A percentile compares a stretch with the other conserved stretches of the same genome.
Evolutionary conservation across 2,888 invertebrate species (phyloP).

Genomic region (Acholoe squamosa): DNA sequence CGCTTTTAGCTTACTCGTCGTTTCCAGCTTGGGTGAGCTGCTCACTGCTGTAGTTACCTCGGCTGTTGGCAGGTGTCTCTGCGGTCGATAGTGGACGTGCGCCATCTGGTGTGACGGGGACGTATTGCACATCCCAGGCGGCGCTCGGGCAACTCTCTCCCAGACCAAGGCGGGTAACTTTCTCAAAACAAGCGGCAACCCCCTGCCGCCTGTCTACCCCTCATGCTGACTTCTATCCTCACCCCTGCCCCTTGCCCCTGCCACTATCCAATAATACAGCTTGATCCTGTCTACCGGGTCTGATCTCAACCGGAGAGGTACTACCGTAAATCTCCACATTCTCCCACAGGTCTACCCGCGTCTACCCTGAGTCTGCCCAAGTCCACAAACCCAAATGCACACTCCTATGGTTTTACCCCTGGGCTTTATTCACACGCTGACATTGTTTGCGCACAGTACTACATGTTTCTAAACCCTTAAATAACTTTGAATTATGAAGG

Average conservation of each 20-base stretch:
- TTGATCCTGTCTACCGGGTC: conserved; percentile 44
- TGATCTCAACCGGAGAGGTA: neutral
- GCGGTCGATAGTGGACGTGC: neutral
- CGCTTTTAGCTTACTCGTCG: too few relatives aligned
- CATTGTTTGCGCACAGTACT: too few relatives aligned
- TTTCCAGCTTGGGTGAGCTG: neutral
- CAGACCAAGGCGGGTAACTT: neutral
- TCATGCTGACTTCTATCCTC: neutral
- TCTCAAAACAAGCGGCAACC: conserved; percentile 56
- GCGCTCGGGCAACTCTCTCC: neutral
- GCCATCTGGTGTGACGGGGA: conserved; percentile 35
- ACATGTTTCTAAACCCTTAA: too few relatives aligned
- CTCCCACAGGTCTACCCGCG: too few relatives aligned
- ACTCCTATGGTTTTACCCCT: too few relatives aligned
- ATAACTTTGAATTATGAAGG: too few relatives aligned
- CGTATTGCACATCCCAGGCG: conserved; percentile 25
- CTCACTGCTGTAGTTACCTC: conserved; percentile 8
- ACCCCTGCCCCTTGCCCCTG: conserved; percentile 6
- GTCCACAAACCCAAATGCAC: too few relatives aligned
- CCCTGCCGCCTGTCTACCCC: neutral
- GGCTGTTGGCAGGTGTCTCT: conserved; percentile 29
- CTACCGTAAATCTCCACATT: neutral
- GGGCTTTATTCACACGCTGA: too few relatives aligned
- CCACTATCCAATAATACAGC: conserved; percentile 11
- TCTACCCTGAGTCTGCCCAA: too few relatives aligned